These are phyloP conservation scores for Periphyllus acericola DNA, from an alignment of 2,888 invertebrate species.

Conservation along the genomic window DNA sequence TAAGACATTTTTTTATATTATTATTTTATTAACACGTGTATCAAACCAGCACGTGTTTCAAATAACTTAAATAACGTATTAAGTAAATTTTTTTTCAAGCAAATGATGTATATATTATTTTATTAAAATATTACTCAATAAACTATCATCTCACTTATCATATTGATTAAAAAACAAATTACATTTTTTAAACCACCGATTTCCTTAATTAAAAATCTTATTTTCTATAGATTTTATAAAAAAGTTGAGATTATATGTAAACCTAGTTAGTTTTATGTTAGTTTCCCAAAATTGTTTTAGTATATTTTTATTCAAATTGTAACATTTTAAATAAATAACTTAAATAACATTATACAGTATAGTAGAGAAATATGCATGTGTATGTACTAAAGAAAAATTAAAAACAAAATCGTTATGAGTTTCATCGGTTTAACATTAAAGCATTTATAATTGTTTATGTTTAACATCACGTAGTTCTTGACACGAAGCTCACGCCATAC, in stretches of 20 bases:
- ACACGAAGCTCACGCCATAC: not conserved
- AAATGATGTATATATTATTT: not conserved
- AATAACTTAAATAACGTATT: slow-evolving; percentile 3
- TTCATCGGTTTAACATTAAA: slow-evolving; percentile 25
- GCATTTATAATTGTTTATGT: slow-evolving; percentile 27
- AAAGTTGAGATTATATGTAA: not conserved
- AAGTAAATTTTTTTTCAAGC: not conserved
- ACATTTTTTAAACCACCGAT: not conserved
- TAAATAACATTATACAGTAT: not conserved
- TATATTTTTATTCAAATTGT: not conserved
- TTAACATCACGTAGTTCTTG: slow-evolving; percentile 44
- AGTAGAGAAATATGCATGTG: not conserved
- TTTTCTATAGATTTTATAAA: slow-evolving; percentile 5
- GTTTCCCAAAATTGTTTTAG: not conserved
- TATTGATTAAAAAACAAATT: not conserved
- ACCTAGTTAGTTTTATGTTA: not conserved
- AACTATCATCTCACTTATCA: not conserved
- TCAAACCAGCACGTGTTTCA: not conserved
- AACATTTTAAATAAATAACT: not conserved
- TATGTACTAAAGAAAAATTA: not conserved
- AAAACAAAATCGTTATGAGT: slow-evolving; percentile 43
- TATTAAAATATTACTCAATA: not conserved
- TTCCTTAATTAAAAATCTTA: not conserved
- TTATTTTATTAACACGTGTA: slow-evolving; percentile 9
- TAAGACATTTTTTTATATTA: not conserved